Evolutionary conservation across 2,888 invertebrate genomes (phyloP), one percentile per base, ranked within the genome.

Genomic region (Chrysodeixis includens): DNA sequence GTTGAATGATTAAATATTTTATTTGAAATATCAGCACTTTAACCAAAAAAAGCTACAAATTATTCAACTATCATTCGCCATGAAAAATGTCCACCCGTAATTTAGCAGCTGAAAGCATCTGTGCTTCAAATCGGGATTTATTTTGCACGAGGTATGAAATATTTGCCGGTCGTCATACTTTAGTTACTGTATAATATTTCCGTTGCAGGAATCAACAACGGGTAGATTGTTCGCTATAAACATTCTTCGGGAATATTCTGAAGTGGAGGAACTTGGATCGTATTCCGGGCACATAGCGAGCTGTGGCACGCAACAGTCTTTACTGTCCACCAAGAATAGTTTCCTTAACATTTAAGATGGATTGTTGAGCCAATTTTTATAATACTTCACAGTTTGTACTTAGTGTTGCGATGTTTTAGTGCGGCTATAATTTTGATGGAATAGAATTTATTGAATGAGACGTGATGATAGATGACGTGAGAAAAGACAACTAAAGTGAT

Each of bases 241-340:
- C 73, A 80, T 82, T 82, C 74, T 71, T 78, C 49, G 32, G 16
- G 68, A 65, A 81, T 80, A 80, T 76, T 78, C 66, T 61, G 26
- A 55, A 49, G 71, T 65, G 58, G 62, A 69, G 65, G 54, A 80
- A 80, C 60, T 80, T 74, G 63, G 57, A 56, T 46, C 14, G 60
- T 71, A 62, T 62, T 69, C 18, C 35, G 49, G 35, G 55, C 49
- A 53, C 74, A 73, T 66, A 54, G 62, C 46, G 30, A 59, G 56
- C 64, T 57, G 22, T 64, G 53, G 44, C 59, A 71, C 67, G 68
- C 30, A 53, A 35, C 55, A 61, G 58, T 63, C 66, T 69, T 62
- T 52, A 55, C 72, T 71, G 81, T 75, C 72, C 73, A 67, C 74
- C 62, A 71, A 64, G 71, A 79, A 82, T 82, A 77, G 76, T 83